Evolutionary conservation across 2,888 invertebrate genomes (phyloP), one percentile per base, ranked within the genome.

Genomic region (Ligdia adustata): DNA sequence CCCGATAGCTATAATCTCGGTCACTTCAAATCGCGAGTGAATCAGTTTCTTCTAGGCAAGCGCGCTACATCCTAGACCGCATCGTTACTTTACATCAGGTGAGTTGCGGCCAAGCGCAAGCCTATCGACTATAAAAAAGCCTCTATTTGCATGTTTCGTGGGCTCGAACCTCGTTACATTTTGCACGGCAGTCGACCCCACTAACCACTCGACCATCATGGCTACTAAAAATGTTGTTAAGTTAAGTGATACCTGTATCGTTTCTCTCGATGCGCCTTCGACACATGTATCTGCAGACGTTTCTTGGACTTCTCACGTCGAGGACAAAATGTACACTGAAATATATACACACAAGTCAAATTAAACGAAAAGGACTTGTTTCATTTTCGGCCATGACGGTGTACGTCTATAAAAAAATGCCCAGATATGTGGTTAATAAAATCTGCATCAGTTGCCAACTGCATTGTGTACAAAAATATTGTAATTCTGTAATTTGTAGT

Each of bases 241-340:
- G 6, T 4, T 20, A 4, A 6, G 20, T 20, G 3, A 9, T 40
- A 52, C 52, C 55, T 47, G 20, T 44, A 55, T 12, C 32, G 26
- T 11, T 27, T 44, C 2, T 38, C 62, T 12, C 59, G 47, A 33
- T 75, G 75, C 0, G 49, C 60, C n/a, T 72, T 75, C 34, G 66
- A 72, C 18, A 62, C 52, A 49, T 77, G 75, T 5, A 73, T 59
- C 14, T 67, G 66, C 0, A 77, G 64, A 0, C 68, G 61, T 11
- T 76, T 76, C 9, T 64, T 61, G 0, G 77, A 77, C 9, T 71
- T 74, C 55, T 75, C 77, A 2, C 65, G 50, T 27, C 72, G 72
- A 7, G 62, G 46, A 14, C 77, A 77, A 1, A 71, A 28, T 3
- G 54, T 44, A 43, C 76, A 77, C 76, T 77, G 68, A 18, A 14